Percentiles rank a stretch among this genome's conserved stretches.
phyloP scores from a whole-genome alignment of 2,113 vertebrate species.

The Anarrhichthys ocellatus region DNA sequence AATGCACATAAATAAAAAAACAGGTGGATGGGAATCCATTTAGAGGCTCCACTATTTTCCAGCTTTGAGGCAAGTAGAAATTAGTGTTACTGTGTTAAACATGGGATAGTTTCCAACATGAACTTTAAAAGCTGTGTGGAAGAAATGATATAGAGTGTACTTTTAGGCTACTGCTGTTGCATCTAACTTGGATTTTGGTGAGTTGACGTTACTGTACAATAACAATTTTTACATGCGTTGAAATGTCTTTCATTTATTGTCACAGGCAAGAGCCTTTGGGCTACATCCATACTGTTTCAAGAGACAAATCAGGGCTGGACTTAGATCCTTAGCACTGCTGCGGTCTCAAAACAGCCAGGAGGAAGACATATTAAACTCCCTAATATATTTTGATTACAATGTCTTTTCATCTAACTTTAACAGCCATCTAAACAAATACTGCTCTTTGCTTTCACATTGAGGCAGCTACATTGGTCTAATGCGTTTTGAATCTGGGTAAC shows the following conservation, averaged over 20 bases:
- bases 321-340: conserved; percentile 8
- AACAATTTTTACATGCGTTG: conserved; percentile 19
- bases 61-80: background rate
- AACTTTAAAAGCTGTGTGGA: background rate
- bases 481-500: conserved; percentile 27
- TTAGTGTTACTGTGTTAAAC: background rate
- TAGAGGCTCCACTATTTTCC: background rate
- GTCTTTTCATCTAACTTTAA: conserved; percentile 56
- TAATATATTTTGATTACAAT: conserved; percentile 47
- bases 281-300: conserved; percentile 24
- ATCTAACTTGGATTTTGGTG: background rate
- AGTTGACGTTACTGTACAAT: conserved; percentile 20
- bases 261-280: conserved; percentile 28
- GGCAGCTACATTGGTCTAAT: conserved; percentile 39
- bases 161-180: conserved; percentile 8
- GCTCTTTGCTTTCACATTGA: conserved; percentile 38
- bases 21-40: background rate
- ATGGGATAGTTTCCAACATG: background rate
- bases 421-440: conserved; percentile 52
- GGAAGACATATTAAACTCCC: conserved; percentile 33
- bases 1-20: background rate
- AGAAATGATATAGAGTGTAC: background rate
- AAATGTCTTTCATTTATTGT: conserved; percentile 25
- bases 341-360: conserved; percentile 53
- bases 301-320: conserved; percentile 40